These are phyloP conservation scores for Melanostigma gelatinosum DNA, from an alignment of 2,113 vertebrate genomes.

Conservation along the genomic window DNA sequence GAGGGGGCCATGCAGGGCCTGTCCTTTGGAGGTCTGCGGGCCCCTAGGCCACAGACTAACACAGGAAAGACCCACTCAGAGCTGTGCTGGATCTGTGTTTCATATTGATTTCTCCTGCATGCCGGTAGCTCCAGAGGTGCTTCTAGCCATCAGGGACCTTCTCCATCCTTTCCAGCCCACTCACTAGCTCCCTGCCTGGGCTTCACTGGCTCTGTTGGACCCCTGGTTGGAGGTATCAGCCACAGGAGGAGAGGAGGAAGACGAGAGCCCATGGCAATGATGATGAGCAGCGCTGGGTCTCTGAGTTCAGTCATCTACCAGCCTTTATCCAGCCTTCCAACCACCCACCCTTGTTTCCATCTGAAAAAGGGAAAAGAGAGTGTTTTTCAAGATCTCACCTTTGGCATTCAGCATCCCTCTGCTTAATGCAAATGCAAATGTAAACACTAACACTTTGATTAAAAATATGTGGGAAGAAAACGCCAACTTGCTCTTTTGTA, in stretches of 20 bases:
- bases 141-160: conserved; percentile 75
- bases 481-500: conserved; percentile 78
- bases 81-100: conserved; percentile 71
- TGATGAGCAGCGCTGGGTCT: conserved; percentile 77
- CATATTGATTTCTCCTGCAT: conserved; percentile 82
- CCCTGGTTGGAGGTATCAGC: conserved; percentile 75
- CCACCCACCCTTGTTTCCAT: conserved; percentile 79
- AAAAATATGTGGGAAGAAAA: conserved; percentile 81
- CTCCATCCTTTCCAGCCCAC: conserved; percentile 80
- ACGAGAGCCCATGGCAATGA: conserved; percentile 79
- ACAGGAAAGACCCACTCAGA: conserved; percentile 75
- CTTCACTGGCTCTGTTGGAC: conserved; percentile 72
- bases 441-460: conserved; percentile 83
- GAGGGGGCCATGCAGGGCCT: conserved; percentile 69
- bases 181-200: conserved; percentile 74
- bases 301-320: conserved; percentile 80
- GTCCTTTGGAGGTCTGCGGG: conserved; percentile 80
- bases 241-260: conserved; percentile 76
- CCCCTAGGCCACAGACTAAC: conserved; percentile 76
- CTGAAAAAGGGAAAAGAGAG: conserved; percentile 71
- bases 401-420: conserved; percentile 77
- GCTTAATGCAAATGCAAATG: conserved; percentile 82
- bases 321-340: conserved; percentile 77
- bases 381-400: conserved; percentile 81
- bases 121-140: conserved; percentile 79